Conservation (phyloP, 2,888 invertebrate genomes). For the Lasioglossum pauxillum region DNA sequence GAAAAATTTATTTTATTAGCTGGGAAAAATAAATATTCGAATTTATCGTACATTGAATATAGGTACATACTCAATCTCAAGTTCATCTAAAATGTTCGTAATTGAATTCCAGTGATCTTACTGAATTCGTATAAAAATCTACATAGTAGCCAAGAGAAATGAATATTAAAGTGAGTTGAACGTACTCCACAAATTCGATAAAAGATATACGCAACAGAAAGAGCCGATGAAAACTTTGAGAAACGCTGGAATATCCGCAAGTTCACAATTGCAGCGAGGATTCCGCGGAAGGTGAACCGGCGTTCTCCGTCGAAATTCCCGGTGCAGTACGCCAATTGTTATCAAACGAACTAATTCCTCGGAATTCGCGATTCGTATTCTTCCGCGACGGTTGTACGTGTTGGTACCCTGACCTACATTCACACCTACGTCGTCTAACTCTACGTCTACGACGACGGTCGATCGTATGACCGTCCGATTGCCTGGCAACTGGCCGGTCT, state of each 20-base stretch:
- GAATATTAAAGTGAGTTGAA: no score
- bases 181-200: background rate
- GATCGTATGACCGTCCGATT: constrained; percentile 67
- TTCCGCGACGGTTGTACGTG: constrained; percentile 64
- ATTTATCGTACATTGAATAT: no score
- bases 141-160: no score
- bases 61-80: no score
- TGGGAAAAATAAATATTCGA: background rate
- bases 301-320: background rate
- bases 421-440: constrained; percentile 69
- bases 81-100: no score
- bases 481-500: constrained; percentile 67
- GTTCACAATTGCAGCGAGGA: background rate
- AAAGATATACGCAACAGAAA: background rate
- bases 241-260: background rate
- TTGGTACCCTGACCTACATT: constrained; percentile 81
- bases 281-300: background rate
- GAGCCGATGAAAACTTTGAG: background rate
- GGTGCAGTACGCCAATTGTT: background rate
- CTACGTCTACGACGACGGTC: constrained; percentile 69
- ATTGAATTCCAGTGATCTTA: no score
- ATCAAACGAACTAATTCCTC: background rate
- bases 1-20: no score
- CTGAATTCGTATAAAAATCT: no score
- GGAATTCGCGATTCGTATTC: constrained; percentile 46